Evolutionary conservation across 1,140 invertebrate species (phyloP).

Genomic region (Zaprionus inermis): DNA sequence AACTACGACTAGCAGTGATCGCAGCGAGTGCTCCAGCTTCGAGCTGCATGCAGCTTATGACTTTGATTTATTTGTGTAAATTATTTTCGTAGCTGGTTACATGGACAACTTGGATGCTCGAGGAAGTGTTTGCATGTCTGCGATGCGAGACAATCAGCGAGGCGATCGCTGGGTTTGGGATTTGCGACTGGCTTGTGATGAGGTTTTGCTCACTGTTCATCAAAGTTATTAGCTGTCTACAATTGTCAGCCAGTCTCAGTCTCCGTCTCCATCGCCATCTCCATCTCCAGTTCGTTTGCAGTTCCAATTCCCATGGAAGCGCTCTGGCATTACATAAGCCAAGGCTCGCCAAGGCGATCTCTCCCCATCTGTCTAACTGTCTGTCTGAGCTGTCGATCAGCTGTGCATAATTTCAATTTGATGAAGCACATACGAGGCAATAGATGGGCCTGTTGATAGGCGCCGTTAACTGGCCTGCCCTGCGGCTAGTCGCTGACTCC

Average conservation of each 20-base stretch:
- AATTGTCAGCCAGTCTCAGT: constrained; percentile 65
- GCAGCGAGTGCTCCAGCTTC: constrained; percentile 33
- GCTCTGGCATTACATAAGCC: constrained; percentile 63
- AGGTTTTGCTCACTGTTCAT: constrained; percentile 58
- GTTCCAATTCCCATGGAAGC: constrained; percentile 31
- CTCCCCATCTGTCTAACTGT: constrained; percentile 50
- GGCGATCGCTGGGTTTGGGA: constrained; percentile 34
- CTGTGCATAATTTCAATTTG: constrained; percentile 81
- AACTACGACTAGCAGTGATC: constrained; percentile 16
- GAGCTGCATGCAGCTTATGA: constrained; percentile 65
- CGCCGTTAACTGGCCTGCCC: constrained; percentile 59
- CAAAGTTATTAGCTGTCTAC: constrained; percentile 78
- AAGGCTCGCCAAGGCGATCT: constrained; percentile 54
- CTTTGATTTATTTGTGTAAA: constrained; percentile 82
- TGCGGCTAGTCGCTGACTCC: constrained; percentile 41
- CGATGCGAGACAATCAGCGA: constrained; percentile 30
- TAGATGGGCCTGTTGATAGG: constrained; percentile 72
- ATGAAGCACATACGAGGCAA: constrained; percentile 72
- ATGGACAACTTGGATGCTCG: constrained; percentile 39
- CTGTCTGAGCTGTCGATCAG: constrained; percentile 64
- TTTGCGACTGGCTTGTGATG: constrained; percentile 14
- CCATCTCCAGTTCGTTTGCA: constrained; percentile 3
- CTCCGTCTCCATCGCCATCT: constrained; percentile 35
- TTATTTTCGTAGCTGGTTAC: constrained; percentile 72
- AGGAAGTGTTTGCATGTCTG: constrained; percentile 72